Evolutionary conservation across 2,888 invertebrate genomes (phyloP), one percentile per base, ranked within the genome.

Genomic region (Venusia cambrica): DNA sequence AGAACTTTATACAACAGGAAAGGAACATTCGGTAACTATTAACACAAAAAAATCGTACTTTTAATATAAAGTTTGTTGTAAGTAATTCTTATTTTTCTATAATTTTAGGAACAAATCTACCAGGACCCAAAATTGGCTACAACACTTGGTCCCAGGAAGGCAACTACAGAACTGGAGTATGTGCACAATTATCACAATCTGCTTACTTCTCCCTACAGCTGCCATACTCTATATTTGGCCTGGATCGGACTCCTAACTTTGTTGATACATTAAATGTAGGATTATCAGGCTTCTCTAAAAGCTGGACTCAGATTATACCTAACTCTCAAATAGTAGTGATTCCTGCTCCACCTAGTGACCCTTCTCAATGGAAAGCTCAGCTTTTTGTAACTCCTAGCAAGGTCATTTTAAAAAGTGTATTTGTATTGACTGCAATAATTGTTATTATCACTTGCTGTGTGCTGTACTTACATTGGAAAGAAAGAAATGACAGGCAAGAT

Each of bases 171-270:
- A 92, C 91, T 40, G 96, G 96, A 11, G 92, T 92, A 7, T 95
- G 96, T 29, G 93, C 94, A 0, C 98, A 99, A 70, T 73, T 98
- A 24, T 93, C 97, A 0, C 97, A 98, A 73, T 96, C 97, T 10
- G 95, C 97, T 1, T 94, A 98, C 70, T 94, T 94, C 70, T 92
- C 97, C 1, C 88, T 99, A n/a, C 97, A 97, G 73, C 81, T 98
- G 34, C 99, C 99, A 0, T 99, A 97, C 73, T 94, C 94, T 0
- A 94, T 97, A 48, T 99, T 99, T 78, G 99, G 99, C 1, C 88
- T 99, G n/a, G 99, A 99, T 1, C 91, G 97, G 38, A 97, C 97
- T 16, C 98, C 99, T 1, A 99, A 99, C 81, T 99, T 99, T 83
- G 95, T 99, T 0, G 98, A 99, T 63, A 91, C 90, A 5, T 81